A percentile compares a stretch with the other conserved stretches of the same genome.
Evolutionary conservation across 2,888 invertebrate genomes (phyloP).

Genomic region (Cosmia trapezina): DNA sequence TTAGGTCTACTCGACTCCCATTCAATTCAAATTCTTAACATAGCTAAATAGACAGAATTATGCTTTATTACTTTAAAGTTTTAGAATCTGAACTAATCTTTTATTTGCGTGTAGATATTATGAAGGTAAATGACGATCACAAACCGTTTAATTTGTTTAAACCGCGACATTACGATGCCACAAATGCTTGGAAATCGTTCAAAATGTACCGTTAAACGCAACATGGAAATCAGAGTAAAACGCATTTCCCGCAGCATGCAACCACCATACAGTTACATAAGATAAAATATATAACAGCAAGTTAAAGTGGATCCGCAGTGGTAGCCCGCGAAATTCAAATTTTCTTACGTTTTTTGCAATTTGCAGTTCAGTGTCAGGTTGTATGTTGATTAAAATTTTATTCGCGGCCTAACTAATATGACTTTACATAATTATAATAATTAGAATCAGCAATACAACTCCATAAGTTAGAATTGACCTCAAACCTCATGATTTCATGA

Average conservation of each 20-base stretch:
- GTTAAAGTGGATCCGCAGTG: neutral
- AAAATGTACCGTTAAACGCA: constrained; percentile 22
- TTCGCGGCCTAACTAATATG: no score
- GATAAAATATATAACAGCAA: constrained; percentile 15
- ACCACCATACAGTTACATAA: constrained; percentile 27
- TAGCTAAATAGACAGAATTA: no score
- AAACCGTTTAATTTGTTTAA: constrained; percentile 20
- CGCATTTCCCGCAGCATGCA: constrained; percentile 12
- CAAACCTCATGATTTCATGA: no score
- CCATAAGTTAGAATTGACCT: no score
- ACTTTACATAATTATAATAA: no score
- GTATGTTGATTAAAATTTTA: no score
- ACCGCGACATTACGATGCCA: constrained; percentile 21
- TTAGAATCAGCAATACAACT: no score
- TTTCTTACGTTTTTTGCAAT: no score
- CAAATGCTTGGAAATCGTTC: constrained; percentile 29
- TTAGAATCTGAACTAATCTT: constrained; percentile 7
- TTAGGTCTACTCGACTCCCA: no score
- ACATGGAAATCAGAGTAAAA: constrained; percentile 31
- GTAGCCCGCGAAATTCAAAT: no score
- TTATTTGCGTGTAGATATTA: constrained; percentile 34
- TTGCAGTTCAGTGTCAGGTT: no score
- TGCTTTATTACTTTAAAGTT: neutral
- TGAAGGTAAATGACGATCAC: constrained; percentile 1
- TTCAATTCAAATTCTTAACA: no score